Percentiles rank a stretch among this genome's conserved stretches.
Conservation (phyloP, 2,888 invertebrate genomes). For the Cotesia congregata region DNA sequence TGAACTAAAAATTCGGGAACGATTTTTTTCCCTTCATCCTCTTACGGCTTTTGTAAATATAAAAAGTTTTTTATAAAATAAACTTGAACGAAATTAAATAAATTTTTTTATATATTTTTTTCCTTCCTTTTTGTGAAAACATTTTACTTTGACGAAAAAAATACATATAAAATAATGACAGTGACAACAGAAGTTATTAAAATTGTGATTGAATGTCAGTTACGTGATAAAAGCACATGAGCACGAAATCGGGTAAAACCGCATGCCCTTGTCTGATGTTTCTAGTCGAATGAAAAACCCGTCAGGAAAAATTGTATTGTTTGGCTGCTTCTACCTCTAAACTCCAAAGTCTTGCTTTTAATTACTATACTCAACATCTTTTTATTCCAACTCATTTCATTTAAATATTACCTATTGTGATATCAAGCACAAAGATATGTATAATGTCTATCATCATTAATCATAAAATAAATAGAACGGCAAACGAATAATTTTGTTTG, state of each 20-base stretch:
- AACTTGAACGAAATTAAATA: background rate
- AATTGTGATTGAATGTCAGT: constrained; percentile 33
- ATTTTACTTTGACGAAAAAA: background rate
- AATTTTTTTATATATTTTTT: background rate
- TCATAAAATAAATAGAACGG: no score
- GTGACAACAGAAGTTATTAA: constrained; percentile 21
- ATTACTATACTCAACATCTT: no score
- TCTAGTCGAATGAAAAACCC: constrained; percentile 24
- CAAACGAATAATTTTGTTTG: background rate
- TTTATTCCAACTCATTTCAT: no score
- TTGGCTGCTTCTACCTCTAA: constrained; percentile 14
- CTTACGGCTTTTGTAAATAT: background rate
- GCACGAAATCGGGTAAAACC: constrained; percentile 28
- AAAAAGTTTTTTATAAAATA: background rate
- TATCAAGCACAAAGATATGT: no score
- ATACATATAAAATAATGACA: background rate
- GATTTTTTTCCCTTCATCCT: constrained; percentile 7
- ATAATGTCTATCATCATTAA: no score
- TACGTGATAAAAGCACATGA: constrained; percentile 46
- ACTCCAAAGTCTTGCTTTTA: constrained; percentile 1
- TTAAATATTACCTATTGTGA: no score
- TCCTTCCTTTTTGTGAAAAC: background rate
- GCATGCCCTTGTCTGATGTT: constrained; percentile 20
- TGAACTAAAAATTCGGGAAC: constrained; percentile 3
- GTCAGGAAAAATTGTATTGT: constrained; percentile 23